Evolutionary conservation across 2,113 vertebrate species (phyloP), one percentile per base, ranked within the genome.

Genomic region (Melierax canorus): DNA sequence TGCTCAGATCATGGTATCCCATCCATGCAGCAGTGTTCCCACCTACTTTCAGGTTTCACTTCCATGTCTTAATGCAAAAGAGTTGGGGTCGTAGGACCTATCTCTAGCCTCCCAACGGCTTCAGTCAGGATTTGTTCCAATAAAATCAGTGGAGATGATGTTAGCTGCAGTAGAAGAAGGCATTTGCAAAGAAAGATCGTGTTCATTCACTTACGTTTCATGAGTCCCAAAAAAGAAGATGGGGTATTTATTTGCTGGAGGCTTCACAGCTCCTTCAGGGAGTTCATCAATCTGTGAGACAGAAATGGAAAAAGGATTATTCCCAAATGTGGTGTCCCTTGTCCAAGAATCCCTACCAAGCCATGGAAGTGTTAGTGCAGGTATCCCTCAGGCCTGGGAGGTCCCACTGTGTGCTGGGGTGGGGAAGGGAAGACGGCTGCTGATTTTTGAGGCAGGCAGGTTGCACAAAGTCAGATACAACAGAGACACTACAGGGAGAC

Each of bases 161-260:
- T 53, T 62, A 73, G 41, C 60, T 55, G 78, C 53, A 92, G 41
- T 15, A 46, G 23, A 85, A 41, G 67, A 63, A 20, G 53, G 24
- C 9, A 45, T 48, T 86, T 89, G 67, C 60, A 69, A 84, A 92
- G 55, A 86, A 36, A 71, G 39, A 45, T 66, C 41, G 14, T 1
- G 2, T 50, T 81, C 39, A 45, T 73, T 80, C 81, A 98, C 99
- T 98, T 98, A 99, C 99, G 99, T 99, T 98, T 99, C 99, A 41
- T 99, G 99, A 90, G 99, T 99, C 93, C 99, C 99, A 27, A 99
- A 99, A 98, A 99, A 99, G 98, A 99, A 99, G 98, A 99, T 99
- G 56, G 99, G 99, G 64, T 99, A 99, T 95, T 99, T 99, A 98
- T 99, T 99, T 97, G 99, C 99, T 80, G 99, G 99, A 60, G 99